Conservation (phyloP, 1,140 invertebrate species). For the Andrena cerasifolii region DNA sequence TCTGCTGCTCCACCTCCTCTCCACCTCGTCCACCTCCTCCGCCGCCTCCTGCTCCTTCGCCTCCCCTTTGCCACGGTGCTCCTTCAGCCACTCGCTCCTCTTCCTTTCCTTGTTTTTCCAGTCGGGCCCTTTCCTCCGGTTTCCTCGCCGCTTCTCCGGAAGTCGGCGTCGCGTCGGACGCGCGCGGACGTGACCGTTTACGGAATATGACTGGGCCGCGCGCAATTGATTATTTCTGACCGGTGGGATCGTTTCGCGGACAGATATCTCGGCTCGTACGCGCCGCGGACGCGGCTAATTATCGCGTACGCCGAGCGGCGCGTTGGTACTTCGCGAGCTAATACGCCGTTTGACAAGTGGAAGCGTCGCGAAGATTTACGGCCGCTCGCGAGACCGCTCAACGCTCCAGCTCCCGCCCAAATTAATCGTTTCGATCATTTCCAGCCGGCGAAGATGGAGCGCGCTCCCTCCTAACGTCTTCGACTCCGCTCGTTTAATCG, state of each 20-base stretch:
- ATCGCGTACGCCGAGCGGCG: background rate
- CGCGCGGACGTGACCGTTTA: constrained; percentile 20
- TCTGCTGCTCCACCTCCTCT: constrained; percentile 33
- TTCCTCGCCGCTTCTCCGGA: constrained; percentile 41
- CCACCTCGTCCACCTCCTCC: background rate
- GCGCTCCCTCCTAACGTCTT: background rate
- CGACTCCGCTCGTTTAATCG: too few species aligned
- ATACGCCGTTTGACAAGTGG: constrained; percentile 5
- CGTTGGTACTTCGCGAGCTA: background rate
- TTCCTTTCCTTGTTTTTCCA: constrained; percentile 26
- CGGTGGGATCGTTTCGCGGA: background rate
- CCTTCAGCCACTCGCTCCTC: constrained; percentile 47
- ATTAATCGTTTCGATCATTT: background rate
- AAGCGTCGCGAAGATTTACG: constrained; percentile 8
- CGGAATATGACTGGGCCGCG: constrained; percentile 7
- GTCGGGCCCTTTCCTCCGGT: background rate
- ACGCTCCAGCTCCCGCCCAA: background rate
- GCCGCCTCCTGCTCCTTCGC: constrained; percentile 47
- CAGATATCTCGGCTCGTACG: background rate
- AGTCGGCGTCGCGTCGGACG: constrained; percentile 32
- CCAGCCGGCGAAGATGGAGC: background rate
- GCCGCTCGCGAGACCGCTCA: background rate
- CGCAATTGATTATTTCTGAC: constrained; percentile 15
- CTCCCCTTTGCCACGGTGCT: constrained; percentile 74
- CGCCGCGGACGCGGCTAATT: constrained; percentile 3